Base-by-base conservation (phyloP, 2,888 invertebrate species). In the Drosophila atripex region DNA sequence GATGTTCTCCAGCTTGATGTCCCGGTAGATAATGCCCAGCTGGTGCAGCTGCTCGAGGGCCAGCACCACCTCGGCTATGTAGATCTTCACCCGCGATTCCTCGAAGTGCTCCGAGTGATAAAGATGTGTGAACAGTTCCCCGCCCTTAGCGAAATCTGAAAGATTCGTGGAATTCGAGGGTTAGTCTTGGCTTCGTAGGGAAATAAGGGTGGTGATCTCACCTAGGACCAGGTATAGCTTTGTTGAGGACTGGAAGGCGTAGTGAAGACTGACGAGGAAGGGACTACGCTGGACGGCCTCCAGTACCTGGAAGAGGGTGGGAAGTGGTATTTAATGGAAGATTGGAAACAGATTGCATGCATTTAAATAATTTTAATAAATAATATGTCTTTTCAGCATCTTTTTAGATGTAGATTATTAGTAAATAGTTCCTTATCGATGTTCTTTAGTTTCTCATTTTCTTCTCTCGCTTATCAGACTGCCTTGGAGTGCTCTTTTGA, bases 211-310 rank as follows among this genome's bases (percentile, higher is more conserved):
- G 2, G 38, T 39, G 0, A 47, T 32, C 95, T 95, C 92, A 98
- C 99, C 98, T 90, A 99, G 94, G 84, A 99, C 98, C 80, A 99
- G 95, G 93, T 99, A 98, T 77, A 99, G 94, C 92, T 98, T 99
- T 56, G 98, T 95, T 89, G 98, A 97, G 8, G 98, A 98, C 93
- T 99, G 99, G 94, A 99, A 99, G 90, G 99, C 99, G 92, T 99
- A 99, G 92, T 98, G 98, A 77, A 99, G 94, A 39, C 98, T 98
- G 85, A 99, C 98, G 77, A 99, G 94, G 93, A 99, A 99, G 55
- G 99, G 99, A 89, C 97, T 96, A 91, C 97, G 96, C 76, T 98
- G 94, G 71, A 99, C 97, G 54, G 97, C 97, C 92, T 99, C 99
- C 78, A 99, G 93, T 68, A 99, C 98, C 94, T 94, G 86, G 68